A percentile compares a stretch with the other conserved stretches of the same genome.
Conservation (phyloP, 2,797 vertebrate genomes). For the Limnodromus scolopaceus region DNA sequence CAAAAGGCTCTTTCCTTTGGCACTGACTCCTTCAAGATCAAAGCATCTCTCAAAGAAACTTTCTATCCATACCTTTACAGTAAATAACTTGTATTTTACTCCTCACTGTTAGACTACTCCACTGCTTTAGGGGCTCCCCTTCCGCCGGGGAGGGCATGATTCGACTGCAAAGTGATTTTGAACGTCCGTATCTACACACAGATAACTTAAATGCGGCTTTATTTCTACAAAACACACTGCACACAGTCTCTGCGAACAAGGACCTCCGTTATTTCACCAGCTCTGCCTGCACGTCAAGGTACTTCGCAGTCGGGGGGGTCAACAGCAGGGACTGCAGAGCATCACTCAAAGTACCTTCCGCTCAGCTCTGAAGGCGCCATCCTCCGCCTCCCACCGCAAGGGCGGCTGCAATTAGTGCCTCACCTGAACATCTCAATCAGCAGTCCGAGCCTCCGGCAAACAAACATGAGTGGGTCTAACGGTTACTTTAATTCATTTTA, state of each 20-base stretch:
- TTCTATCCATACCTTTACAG: background rate
- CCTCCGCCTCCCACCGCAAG: conserved; percentile 59
- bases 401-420: conserved; percentile 57
- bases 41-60: conserved; percentile 53
- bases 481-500: conserved; percentile 89
- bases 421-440: conserved; percentile 69
- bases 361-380: conserved; percentile 13
- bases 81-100: conserved; percentile 18
- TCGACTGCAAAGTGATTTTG: conserved; percentile 32
- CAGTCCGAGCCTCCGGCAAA: conserved; percentile 77
- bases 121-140: background rate
- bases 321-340: conserved; percentile 44
- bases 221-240: conserved; percentile 22
- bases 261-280: background rate
- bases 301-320: conserved; percentile 5
- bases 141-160: background rate
- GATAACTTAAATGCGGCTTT: conserved; percentile 20
- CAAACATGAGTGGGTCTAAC: conserved; percentile 73
- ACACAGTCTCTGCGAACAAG: conserved; percentile 20
- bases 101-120: conserved; percentile 32
- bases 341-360: conserved; percentile 48
- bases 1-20: conserved; percentile 59
- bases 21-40: conserved; percentile 44
- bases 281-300: conserved; percentile 13
- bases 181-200: conserved; percentile 53